Percentiles rank a stretch among this genome's conserved stretches.
Evolutionary conservation across 2,888 invertebrate genomes (phyloP).

Genomic region (Hylaea fasciaria): DNA sequence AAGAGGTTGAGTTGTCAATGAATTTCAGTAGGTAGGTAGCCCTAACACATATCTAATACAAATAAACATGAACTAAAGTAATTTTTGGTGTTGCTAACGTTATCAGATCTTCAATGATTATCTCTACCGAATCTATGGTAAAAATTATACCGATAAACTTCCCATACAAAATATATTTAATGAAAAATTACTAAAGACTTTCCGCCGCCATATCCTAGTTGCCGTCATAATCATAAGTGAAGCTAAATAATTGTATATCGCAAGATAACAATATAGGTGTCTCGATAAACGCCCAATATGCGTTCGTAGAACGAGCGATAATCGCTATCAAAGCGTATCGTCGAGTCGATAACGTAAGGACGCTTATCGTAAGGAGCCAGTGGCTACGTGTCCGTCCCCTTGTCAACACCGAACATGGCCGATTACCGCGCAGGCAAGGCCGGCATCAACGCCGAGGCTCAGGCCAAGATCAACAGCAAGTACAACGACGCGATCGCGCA

Average conservation of each 20-base stretch:
- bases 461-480: constrained; percentile 94
- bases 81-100: not conserved
- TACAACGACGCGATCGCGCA: constrained; percentile 97
- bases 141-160: not conserved
- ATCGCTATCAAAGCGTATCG: constrained; percentile 69
- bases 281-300: constrained; percentile 55
- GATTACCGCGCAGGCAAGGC: constrained; percentile 79
- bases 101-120: constrained; percentile 13
- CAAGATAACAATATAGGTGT: constrained; percentile 57
- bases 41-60: too few species aligned
- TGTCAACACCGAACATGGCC: constrained; percentile 76
- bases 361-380: constrained; percentile 76
- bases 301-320: constrained; percentile 67
- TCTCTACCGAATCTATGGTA: not conserved
- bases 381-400: constrained; percentile 73
- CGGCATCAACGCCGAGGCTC: constrained; percentile 81
- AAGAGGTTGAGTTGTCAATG: too few species aligned
- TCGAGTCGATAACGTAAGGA: constrained; percentile 66
- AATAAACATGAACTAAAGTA: too few species aligned
- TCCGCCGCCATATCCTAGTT: constrained; percentile 22
- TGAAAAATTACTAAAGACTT: not conserved
- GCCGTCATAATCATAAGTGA: constrained; percentile 50
- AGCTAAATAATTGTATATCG: constrained; percentile 61
- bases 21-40: too few species aligned
- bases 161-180: not conserved